A percentile compares a stretch with the other conserved stretches of the same genome.
These are phyloP conservation scores for Amphiura filiformis DNA, from an alignment of 35 echinoderm and acorn worm genomes.

Conservation along the genomic window DNA sequence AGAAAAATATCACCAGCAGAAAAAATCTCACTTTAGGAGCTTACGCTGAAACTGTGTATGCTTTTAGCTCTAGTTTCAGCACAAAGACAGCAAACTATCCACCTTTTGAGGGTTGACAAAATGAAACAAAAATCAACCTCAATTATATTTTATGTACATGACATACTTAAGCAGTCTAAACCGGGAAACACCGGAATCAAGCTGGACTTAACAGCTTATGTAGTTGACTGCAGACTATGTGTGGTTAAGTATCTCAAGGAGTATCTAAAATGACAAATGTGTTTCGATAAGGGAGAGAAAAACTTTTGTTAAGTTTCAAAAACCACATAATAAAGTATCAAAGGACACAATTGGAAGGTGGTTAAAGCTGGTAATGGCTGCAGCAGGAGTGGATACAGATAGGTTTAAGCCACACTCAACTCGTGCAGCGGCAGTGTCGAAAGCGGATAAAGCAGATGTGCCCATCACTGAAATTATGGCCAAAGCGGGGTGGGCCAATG, in stretches of 20 bases:
- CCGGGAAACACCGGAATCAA: neutral
- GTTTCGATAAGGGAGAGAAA: neutral
- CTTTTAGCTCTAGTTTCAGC: constrained; percentile 5
- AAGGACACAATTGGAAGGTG: constrained; percentile 36
- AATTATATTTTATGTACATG: neutral
- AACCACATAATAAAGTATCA: constrained; percentile 8
- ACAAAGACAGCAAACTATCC: constrained; percentile 25
- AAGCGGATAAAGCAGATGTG: neutral
- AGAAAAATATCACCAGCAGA: neutral
- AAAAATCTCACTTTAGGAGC: neutral
- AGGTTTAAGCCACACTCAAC: neutral
- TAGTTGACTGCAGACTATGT: constrained; percentile 18
- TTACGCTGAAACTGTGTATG: neutral
- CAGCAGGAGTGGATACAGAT: neutral
- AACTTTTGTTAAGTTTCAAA: constrained; percentile 21
- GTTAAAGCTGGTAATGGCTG: neutral
- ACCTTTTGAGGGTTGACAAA: neutral
- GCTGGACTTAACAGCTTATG: constrained; percentile 11
- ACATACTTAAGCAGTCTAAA: constrained; percentile 1
- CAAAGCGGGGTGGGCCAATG: neutral
- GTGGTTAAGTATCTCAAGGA: constrained; percentile 25
- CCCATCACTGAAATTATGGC: neutral
- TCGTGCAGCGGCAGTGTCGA: neutral
- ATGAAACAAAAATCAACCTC: neutral
- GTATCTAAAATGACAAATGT: neutral